phyloP scores from a whole-genome alignment of 2,888 invertebrate species.

The Cyrtodaria siliqua region DNA sequence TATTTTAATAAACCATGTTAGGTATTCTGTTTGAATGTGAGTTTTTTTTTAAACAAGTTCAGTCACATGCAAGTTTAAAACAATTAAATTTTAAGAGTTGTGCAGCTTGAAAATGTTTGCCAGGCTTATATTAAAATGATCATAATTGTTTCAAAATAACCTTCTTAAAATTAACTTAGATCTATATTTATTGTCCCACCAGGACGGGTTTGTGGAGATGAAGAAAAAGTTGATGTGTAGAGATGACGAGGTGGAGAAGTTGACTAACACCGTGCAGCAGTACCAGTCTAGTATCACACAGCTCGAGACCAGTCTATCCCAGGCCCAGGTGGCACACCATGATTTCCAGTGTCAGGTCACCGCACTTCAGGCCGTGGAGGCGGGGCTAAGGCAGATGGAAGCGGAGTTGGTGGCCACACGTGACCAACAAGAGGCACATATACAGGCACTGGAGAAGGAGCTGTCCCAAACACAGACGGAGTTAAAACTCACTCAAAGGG shows the following conservation, averaged over 20 bases:
- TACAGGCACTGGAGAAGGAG: slow-evolving; percentile 57
- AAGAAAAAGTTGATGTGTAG: slow-evolving; percentile 50
- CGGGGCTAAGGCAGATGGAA: background rate
- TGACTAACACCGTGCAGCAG: slow-evolving; percentile 34
- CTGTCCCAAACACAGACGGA: slow-evolving; percentile 57
- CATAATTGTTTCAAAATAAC: no score
- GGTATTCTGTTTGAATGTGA: no score
- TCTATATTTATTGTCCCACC: no score
- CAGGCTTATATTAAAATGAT: no score
- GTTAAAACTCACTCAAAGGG: slow-evolving; percentile 45
- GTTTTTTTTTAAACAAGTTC: no score
- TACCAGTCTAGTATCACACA: slow-evolving; percentile 18
- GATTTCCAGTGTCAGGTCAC: slow-evolving; percentile 24
- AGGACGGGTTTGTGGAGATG: slow-evolving; percentile 60
- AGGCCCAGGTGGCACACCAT: background rate
- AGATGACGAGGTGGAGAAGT: slow-evolving; percentile 62
- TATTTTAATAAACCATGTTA: no score
- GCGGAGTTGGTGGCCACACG: slow-evolving; percentile 39
- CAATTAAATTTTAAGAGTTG: no score
- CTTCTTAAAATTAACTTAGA: no score
- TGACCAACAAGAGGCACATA: slow-evolving; percentile 31
- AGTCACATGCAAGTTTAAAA: no score
- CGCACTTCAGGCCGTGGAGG: slow-evolving; percentile 42
- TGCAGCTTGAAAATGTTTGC: no score
- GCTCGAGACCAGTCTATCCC: slow-evolving; percentile 7